Evolutionary conservation across 2,797 vertebrate species (phyloP), one percentile per base, ranked within the genome.

Genomic region (Mastacembelus armatus): DNA sequence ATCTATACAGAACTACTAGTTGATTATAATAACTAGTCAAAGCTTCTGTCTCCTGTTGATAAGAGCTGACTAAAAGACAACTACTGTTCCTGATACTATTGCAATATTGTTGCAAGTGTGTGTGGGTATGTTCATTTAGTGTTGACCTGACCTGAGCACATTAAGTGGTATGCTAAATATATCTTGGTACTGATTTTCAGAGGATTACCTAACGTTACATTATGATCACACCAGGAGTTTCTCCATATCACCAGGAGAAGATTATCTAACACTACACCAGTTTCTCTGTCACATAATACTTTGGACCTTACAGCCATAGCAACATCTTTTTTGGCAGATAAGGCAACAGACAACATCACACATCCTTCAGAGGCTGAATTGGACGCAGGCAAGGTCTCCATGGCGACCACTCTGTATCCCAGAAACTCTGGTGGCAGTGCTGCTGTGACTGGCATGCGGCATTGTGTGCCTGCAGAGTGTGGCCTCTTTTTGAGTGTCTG

Each of bases 331-430:
- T 67, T 58, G 24, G 30, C 60, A 62, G 48, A 68, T 33, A 69
- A 66, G 36, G 32, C 49, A 32, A 32, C 0, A 0, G 14, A 54
- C 58, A 15, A 71, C 56, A 66, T 49, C 59, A 65, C 71, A 77
- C 33, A 54, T 62, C 60, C 48, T 61, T 80, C 45, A 71, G 19
- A 51, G 40, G 71, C 24, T 74, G 27, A 74, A 74, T 24, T 63
- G 59, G 51, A 76, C 14, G 60, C 42, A 29, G 51, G 70, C 30
- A 11, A 19, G 51, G 83, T 87, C 85, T 68, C 87, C 43, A 2
- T 78, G 74, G 83, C 3, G 40, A 89, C 83, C 45, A 1, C 57
- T 52, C 52, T 22, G 63, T 85, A 71, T 85, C 83, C 77, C 62
- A 80, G 85, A 81, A 72, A 81, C 86, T 65, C 51, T 0, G 5